Evolutionary conservation across 2,797 vertebrate species (phyloP).

Genomic region (Coilia nasus): DNA sequence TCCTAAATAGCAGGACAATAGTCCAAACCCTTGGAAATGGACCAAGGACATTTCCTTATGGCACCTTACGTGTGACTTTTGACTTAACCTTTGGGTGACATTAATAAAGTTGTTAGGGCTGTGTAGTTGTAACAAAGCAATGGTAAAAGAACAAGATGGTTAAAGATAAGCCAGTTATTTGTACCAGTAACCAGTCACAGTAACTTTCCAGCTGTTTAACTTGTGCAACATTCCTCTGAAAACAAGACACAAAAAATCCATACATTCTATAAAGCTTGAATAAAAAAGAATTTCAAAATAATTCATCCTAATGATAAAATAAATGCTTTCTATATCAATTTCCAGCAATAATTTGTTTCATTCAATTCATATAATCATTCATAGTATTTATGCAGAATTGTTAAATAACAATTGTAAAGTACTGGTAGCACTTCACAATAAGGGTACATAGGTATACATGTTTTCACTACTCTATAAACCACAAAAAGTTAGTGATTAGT

Average conservation of each 20-base stretch:
- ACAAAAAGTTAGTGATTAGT: too few relatives aligned
- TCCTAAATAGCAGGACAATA: conserved; percentile 20
- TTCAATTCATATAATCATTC: too few relatives aligned
- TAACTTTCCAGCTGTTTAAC: neutral
- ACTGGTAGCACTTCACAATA: too few relatives aligned
- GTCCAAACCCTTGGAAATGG: neutral
- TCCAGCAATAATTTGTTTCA: neutral
- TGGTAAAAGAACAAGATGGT: neutral
- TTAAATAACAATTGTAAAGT: neutral
- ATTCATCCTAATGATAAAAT: neutral
- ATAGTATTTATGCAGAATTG: neutral
- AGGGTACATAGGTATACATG: too few relatives aligned
- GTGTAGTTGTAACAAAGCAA: neutral
- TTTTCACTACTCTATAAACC: too few relatives aligned
- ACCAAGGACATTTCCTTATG: conserved; percentile 18
- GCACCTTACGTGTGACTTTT: neutral
- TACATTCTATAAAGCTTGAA: neutral
- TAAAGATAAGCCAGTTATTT: conserved; percentile 1
- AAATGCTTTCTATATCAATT: neutral
- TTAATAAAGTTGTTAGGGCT: neutral
- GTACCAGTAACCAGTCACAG: neutral
- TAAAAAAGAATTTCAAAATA: neutral
- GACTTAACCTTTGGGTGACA: neutral
- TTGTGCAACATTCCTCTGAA: neutral
- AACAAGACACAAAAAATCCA: neutral